A percentile compares a stretch with the other conserved stretches of the same genome.
Conservation (phyloP, 2,113 vertebrate species). For the Pipra filicauda region DNA sequence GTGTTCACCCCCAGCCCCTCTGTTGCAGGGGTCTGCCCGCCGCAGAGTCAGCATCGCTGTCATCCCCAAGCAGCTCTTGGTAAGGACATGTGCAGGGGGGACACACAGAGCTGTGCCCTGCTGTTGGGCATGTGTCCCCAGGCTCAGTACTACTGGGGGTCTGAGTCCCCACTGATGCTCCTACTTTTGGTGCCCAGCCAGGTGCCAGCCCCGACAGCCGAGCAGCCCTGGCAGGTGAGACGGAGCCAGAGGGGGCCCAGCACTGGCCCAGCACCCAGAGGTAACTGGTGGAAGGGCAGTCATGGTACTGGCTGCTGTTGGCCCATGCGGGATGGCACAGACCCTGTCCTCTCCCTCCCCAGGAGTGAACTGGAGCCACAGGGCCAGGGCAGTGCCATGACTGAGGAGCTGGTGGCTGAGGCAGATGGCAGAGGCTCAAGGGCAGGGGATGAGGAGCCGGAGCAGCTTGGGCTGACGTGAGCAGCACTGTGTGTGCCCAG, state of each 20-base stretch:
- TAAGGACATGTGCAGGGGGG: background rate
- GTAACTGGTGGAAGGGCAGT: background rate
- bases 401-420: background rate
- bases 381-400: background rate
- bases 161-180: background rate
- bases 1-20: background rate
- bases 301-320: accelerated
- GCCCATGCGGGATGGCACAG: accelerated
- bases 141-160: accelerated
- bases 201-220: constrained; percentile 1
- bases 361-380: background rate
- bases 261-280: background rate
- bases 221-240: background rate
- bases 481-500: background rate
- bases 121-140: background rate
- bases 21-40: constrained; percentile 62
- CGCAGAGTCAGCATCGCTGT: constrained; percentile 80
- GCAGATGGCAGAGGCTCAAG: background rate
- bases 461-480: constrained; percentile 39
- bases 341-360: background rate
- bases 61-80: constrained; percentile 72
- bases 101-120: accelerated
- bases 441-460: background rate
- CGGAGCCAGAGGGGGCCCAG: background rate
- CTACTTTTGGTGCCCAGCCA: constrained; percentile 7